Percentiles rank a stretch among this genome's conserved stretches.
These are phyloP conservation scores for Neodiprion lecontei DNA, from an alignment of 1,140 invertebrate species.

Conservation along the genomic window DNA sequence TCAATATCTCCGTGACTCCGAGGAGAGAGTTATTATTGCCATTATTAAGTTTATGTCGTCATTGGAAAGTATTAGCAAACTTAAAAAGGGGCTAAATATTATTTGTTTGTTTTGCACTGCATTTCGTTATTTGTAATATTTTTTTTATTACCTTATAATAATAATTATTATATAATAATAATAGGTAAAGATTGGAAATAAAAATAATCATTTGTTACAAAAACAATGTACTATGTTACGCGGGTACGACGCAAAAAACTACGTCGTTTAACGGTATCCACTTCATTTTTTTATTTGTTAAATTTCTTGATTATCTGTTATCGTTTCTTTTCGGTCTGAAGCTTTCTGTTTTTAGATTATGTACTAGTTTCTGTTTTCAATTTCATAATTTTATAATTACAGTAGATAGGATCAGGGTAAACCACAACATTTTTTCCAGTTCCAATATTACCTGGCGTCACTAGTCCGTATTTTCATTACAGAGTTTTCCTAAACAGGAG, in stretches of 20 bases:
- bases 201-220: slow-evolving; percentile 48
- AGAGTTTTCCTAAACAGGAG: neutral
- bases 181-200: slow-evolving; percentile 44
- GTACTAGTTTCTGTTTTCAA: neutral
- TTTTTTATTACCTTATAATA: slow-evolving; percentile 47
- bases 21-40: neutral
- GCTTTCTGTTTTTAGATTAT: neutral
- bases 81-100: neutral
- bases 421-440: neutral
- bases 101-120: neutral
- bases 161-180: slow-evolving; percentile 33
- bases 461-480: neutral
- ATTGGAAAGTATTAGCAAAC: too few species aligned
- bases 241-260: slow-evolving; percentile 27
- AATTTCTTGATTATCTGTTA: neutral
- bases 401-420: neutral
- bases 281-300: neutral
- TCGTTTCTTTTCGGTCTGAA: neutral
- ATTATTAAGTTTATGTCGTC: neutral
- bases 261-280: neutral
- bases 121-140: neutral
- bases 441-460: neutral
- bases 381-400: neutral
- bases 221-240: slow-evolving; percentile 39
- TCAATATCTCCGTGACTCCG: neutral